Evolutionary conservation across 2,888 invertebrate genomes (phyloP).

Genomic region (Caradrina kadenii): DNA sequence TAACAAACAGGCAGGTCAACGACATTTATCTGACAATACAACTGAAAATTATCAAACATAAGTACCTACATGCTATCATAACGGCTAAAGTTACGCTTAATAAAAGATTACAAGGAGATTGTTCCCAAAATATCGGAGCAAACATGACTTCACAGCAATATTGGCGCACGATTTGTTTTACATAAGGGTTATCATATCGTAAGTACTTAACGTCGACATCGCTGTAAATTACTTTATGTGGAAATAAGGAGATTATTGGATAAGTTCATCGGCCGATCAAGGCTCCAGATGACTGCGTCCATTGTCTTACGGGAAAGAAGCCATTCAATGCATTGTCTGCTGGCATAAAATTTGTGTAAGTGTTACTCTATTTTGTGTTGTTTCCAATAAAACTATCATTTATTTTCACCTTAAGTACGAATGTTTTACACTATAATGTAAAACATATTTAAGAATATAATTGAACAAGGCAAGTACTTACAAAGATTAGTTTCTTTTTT

Average conservation of each 20-base stretch:
- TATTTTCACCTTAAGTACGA: too few relatives aligned
- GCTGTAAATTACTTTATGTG: conserved; percentile 63
- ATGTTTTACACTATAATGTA: too few relatives aligned
- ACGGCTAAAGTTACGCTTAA: conserved; percentile 30
- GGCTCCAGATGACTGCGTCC: conserved; percentile 44
- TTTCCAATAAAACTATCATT: too few relatives aligned
- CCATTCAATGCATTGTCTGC: background rate
- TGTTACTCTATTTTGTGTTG: background rate
- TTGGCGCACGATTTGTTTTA: conserved; percentile 44
- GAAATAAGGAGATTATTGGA: conserved; percentile 61
- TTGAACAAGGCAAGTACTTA: too few relatives aligned
- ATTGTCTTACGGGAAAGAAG: conserved; percentile 37
- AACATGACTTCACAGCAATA: conserved; percentile 40
- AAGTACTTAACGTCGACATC: conserved; percentile 44
- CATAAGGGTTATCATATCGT: conserved; percentile 56
- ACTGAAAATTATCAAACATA: conserved; percentile 42
- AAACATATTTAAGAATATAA: too few relatives aligned
- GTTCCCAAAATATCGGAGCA: conserved; percentile 19
- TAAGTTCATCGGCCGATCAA: conserved; percentile 69
- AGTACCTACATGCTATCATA: conserved; percentile 4
- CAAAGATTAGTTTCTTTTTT: too few relatives aligned
- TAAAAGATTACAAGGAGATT: conserved; percentile 26
- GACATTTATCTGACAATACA: conserved; percentile 35
- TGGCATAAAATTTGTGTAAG: background rate
- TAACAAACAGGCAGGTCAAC: conserved; percentile 25